Percentiles rank a stretch among this genome's conserved stretches.
These are phyloP conservation scores for Triops longicaudatus DNA, from an alignment of 1,140 invertebrate species.

Conservation along the genomic window DNA sequence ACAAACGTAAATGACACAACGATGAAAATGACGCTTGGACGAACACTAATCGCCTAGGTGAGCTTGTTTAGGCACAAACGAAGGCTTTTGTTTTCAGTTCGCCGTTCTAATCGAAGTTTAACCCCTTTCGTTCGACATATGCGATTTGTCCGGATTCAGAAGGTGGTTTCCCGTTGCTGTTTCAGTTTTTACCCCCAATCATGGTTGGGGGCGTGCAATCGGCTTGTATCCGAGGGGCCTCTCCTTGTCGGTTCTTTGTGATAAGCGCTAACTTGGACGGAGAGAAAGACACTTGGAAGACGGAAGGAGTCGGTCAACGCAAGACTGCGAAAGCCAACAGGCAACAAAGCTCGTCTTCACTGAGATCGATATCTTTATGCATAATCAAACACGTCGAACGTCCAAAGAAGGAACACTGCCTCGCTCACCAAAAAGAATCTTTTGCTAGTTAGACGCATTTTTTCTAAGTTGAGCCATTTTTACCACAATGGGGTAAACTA, in stretches of 20 bases:
- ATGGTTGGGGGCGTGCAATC: background rate
- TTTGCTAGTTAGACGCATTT: background rate
- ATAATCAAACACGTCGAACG: background rate
- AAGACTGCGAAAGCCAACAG: background rate
- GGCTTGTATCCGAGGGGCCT: no score
- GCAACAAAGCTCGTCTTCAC: background rate
- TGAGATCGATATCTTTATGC: conserved; percentile 3
- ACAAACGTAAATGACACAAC: no score
- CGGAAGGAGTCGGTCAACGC: background rate
- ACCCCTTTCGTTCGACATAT: no score
- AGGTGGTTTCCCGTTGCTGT: background rate
- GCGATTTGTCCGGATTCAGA: background rate
- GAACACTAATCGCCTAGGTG: no score
- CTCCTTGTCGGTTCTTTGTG: background rate
- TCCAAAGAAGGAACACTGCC: background rate
- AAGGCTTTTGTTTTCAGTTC: no score
- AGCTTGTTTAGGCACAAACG: no score
- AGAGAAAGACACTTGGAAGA: background rate
- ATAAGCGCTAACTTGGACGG: background rate
- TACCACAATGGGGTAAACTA: no score
- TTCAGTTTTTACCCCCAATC: background rate
- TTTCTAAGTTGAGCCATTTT: background rate
- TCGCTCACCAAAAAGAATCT: background rate
- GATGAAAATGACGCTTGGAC: no score
- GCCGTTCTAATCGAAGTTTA: no score